Percentiles rank a stretch among this genome's conserved stretches.
Conservation (phyloP, 1,140 invertebrate species). For the Archegozetes longisetosus region DNA sequence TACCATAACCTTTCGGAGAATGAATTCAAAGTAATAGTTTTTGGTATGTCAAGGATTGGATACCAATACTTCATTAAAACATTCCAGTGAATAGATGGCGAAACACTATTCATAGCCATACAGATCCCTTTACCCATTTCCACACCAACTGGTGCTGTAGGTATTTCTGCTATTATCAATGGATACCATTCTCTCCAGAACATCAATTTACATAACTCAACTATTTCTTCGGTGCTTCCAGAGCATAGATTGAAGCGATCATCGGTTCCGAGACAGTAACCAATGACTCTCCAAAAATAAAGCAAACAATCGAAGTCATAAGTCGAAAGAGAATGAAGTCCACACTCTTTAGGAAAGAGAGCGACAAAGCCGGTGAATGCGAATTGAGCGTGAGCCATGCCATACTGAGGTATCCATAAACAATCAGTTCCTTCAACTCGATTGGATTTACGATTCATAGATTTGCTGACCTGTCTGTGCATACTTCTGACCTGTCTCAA, state of each 20-base stretch:
- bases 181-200: constrained; percentile 8
- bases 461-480: constrained; percentile 13
- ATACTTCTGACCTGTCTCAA: constrained; percentile 7
- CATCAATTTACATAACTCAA: constrained; percentile 8
- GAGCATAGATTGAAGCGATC: constrained; percentile 48
- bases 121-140: constrained; percentile 11
- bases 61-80: constrained; percentile 4
- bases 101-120: not conserved
- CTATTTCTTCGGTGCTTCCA: constrained; percentile 28
- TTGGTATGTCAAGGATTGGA: not conserved
- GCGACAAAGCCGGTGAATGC: constrained; percentile 26
- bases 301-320: constrained; percentile 51
- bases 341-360: constrained; percentile 21
- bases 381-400: constrained; percentile 18
- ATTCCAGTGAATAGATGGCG: not conserved
- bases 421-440: not conserved
- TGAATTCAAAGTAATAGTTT: not conserved
- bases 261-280: constrained; percentile 57
- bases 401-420: constrained; percentile 10
- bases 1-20: not conserved
- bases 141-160: not conserved
- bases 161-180: not conserved
- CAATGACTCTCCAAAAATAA: constrained; percentile 68
- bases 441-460: constrained; percentile 7
- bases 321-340: constrained; percentile 24